A percentile compares a stretch with the other conserved stretches of the same genome.
These are phyloP conservation scores for Gouania willdenowi DNA, from an alignment of 2,797 vertebrate genomes.

Conservation along the genomic window DNA sequence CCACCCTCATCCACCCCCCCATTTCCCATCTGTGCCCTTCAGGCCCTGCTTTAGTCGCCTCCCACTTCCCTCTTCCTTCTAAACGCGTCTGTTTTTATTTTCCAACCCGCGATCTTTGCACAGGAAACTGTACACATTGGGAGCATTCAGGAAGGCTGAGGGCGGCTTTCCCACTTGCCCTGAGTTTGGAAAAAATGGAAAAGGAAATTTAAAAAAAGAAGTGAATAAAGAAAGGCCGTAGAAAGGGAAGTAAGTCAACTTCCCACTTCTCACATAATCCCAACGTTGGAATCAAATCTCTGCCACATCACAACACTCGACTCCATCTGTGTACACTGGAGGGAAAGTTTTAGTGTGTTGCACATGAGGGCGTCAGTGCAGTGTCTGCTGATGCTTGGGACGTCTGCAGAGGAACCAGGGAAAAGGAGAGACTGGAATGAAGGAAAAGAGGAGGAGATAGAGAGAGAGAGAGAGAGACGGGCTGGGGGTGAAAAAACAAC, in stretches of 20 bases:
- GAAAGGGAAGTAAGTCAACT: constrained; percentile 65
- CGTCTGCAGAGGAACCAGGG: constrained; percentile 40
- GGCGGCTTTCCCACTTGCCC: constrained; percentile 69
- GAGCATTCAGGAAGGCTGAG: constrained; percentile 78
- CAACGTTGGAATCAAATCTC: constrained; percentile 48
- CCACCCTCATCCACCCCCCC: constrained; percentile 24
- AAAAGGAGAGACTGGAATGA: constrained; percentile 64
- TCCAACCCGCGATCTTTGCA: constrained; percentile 72
- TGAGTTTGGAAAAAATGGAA: constrained; percentile 34
- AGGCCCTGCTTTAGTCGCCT: constrained; percentile 64
- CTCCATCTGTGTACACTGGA: constrained; percentile 21
- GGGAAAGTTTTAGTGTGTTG: constrained; percentile 3
- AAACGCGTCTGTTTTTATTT: constrained; percentile 78
- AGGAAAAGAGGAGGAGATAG: constrained; percentile 74
- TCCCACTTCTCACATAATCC: constrained; percentile 51
- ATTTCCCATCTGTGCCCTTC: constrained; percentile 74
- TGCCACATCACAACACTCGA: constrained; percentile 38
- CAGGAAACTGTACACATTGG: constrained; percentile 82
- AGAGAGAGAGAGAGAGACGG: constrained; percentile 40
- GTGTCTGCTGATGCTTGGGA: constrained; percentile 15
- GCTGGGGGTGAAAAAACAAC: constrained; percentile 63
- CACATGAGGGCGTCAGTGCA: constrained; percentile 1
- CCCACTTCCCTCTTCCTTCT: constrained; percentile 74
- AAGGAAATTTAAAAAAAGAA: constrained; percentile 28
- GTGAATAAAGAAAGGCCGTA: constrained; percentile 47